Conservation (phyloP, 2,888 invertebrate species). For the Amphipoea lucens region DNA sequence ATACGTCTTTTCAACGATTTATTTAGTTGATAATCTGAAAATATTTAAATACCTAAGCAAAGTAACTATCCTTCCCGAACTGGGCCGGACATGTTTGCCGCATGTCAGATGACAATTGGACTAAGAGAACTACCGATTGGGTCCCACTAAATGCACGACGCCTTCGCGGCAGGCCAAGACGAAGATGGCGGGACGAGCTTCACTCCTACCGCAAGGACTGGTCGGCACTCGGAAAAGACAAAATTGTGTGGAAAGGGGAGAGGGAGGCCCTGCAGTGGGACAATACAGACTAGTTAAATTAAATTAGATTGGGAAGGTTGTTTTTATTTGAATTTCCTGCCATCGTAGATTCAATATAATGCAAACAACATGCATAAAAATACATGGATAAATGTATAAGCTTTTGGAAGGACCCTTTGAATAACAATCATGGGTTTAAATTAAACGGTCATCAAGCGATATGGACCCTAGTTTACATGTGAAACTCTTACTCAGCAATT, state of each 20-base stretch:
- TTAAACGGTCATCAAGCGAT: background rate
- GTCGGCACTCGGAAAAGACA: background rate
- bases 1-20: background rate
- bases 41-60: background rate
- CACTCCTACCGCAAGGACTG: background rate
- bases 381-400: background rate
- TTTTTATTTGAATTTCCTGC: background rate
- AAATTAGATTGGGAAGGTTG: no score
- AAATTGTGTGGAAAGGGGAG: background rate
- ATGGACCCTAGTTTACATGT: background rate
- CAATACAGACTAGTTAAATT: background rate
- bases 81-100: background rate
- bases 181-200: background rate
- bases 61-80: background rate
- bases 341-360: background rate
- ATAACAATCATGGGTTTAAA: background rate
- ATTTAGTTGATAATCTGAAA: background rate
- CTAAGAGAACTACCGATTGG: no score
- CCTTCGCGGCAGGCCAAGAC: background rate
- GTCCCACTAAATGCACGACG: background rate
- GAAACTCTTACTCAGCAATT: background rate
- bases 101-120: background rate
- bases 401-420: background rate
- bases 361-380: background rate
- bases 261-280: background rate